Evolutionary conservation across 1,140 invertebrate genomes (phyloP), one percentile per base, ranked within the genome.

Genomic region (Sitophilus oryzae): DNA sequence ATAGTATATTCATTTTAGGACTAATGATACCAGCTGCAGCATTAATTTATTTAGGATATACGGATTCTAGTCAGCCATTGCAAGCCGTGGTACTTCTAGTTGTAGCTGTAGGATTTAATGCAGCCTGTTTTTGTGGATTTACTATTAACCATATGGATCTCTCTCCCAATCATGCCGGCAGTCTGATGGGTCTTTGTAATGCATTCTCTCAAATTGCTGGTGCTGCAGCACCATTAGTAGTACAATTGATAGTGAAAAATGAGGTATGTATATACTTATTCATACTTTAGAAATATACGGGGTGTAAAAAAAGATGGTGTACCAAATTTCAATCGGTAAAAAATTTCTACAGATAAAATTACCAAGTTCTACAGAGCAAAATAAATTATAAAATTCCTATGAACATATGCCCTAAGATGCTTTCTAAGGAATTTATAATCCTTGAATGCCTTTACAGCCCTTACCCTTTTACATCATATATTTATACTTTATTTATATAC

Each of bases 121-220:
- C 86, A 9, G 82, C 83, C 11, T 74, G 80, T 14, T 86, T 82
- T 44, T 82, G 84, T 35, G 90, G 89, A 8, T 86, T 68, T 46
- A 60, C 69, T 22, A 62, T 79, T 3, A 87, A 86, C 63, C 81
- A 86, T 64, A 76, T 88, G 20, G 85, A 89, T 63, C 75, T 89
- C 37, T 78, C 85, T 0, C 83, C 82, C 4, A 84, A 82, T 69
- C 80, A 76, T 70, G 83, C 84, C 16, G 83, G 84, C 11, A 78
- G 77, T 1, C 68, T 87, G 56, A 85, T 87, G 81, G 84, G 88
- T 5, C 74, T 91, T 18, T 86, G 84, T 22, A 91, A 90, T 68
- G 82, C 84, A 15, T 67, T 80, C 21, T 80, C 85, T 0, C 89
- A 87, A 53, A 63, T 85, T 2, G 77, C 82, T 15, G 82, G 81